Evolutionary conservation across 1,140 invertebrate genomes (phyloP).

Genomic region (Dendroctonus valens): DNA sequence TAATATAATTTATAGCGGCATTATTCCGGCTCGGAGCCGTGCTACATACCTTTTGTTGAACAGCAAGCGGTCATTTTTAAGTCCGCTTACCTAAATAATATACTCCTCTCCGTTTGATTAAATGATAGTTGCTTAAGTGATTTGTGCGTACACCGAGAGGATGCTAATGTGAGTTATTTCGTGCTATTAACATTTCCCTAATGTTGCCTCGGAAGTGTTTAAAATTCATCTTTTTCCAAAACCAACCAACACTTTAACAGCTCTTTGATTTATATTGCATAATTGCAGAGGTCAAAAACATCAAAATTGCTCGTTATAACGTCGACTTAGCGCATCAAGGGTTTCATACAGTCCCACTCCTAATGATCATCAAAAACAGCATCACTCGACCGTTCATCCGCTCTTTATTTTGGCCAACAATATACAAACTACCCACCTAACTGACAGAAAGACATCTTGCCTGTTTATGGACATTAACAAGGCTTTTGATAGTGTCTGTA

Average conservation of each 20-base stretch:
- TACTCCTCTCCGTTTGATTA: constrained; percentile 37
- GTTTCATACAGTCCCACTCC: background rate
- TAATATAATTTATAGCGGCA: constrained; percentile 52
- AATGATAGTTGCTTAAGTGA: constrained; percentile 39
- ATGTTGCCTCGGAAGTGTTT: constrained; percentile 20
- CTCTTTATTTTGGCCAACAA: too few relatives aligned
- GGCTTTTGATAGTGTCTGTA: too few relatives aligned
- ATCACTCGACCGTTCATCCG: too few relatives aligned
- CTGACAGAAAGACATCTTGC: too few relatives aligned
- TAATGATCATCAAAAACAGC: too few relatives aligned
- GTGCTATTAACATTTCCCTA: constrained; percentile 34
- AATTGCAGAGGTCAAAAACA: background rate
- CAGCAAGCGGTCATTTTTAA: constrained; percentile 41
- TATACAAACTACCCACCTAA: too few relatives aligned
- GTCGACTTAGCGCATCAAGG: background rate
- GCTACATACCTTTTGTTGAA: constrained; percentile 47
- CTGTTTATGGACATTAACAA: too few relatives aligned
- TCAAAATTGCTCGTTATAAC: background rate
- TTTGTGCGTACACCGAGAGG: constrained; percentile 39
- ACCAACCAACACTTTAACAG: constrained; percentile 5
- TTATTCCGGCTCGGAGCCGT: constrained; percentile 43
- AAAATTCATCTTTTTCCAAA: background rate
- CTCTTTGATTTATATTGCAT: constrained; percentile 12
- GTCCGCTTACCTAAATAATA: constrained; percentile 42
- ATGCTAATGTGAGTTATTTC: constrained; percentile 38